phyloP scores from a whole-genome alignment of 2,113 vertebrate species.

The Zosterops hypoxanthus region DNA sequence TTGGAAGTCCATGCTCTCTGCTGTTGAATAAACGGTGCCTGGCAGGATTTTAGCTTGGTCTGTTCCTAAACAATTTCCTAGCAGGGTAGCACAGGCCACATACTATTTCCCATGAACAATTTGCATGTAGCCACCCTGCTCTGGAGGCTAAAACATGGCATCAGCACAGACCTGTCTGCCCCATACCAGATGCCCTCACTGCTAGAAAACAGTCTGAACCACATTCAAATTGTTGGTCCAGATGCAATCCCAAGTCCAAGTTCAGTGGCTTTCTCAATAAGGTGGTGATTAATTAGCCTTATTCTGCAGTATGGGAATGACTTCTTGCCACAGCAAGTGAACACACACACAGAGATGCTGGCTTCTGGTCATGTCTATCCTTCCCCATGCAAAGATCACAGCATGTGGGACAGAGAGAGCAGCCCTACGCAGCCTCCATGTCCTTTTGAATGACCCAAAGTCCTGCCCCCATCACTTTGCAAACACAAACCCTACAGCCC shows the following conservation, averaged over 20 bases:
- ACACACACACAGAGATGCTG: not conserved
- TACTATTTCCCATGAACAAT: not conserved
- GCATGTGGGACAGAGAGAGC: not conserved
- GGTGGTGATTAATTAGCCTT: not conserved
- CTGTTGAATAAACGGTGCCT: not conserved
- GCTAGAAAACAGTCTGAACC: not conserved
- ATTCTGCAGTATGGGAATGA: not conserved
- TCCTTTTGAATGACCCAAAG: not conserved
- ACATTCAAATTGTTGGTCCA: not conserved
- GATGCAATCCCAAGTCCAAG: not conserved
- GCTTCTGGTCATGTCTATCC: not conserved
- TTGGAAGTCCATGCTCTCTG: not conserved
- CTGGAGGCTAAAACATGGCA: not conserved
- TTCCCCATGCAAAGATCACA: not conserved
- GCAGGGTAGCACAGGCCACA: not conserved
- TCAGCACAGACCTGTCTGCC: not conserved
- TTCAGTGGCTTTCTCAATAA: not conserved
- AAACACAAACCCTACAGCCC: not conserved
- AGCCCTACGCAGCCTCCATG: accelerated
- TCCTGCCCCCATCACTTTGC: not conserved
- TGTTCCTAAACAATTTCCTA: not conserved
- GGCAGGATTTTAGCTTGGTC: not conserved
- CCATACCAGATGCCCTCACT: not conserved
- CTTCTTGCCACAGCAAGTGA: not conserved
- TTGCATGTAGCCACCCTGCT: not conserved